These are phyloP conservation scores for Pristiophorus japonicus DNA, from an alignment of 2,113 vertebrate genomes.

Conservation along the genomic window DNA sequence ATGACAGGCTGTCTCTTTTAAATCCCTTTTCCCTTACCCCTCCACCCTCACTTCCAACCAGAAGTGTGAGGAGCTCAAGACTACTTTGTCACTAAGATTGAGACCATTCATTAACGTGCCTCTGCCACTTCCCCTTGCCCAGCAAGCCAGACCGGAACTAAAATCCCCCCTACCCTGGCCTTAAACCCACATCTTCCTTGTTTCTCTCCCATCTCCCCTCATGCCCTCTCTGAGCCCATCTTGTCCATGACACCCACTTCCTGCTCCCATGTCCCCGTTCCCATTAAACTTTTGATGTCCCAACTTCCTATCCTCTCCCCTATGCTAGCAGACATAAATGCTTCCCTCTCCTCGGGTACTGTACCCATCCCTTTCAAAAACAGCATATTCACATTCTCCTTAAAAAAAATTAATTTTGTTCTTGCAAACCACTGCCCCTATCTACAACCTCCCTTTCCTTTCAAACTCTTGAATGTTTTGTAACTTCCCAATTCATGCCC, in stretches of 20 bases:
- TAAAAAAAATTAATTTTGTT: background rate
- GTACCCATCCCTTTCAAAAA: background rate
- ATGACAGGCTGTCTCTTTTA: background rate
- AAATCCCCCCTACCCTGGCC: background rate
- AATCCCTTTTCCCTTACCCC: background rate
- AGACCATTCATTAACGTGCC: background rate
- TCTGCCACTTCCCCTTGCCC: too few species aligned
- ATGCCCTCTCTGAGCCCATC: background rate
- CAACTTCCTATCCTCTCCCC: background rate
- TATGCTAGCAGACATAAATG: background rate
- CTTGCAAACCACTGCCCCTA: background rate
- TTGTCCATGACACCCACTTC: background rate
- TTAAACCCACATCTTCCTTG: background rate
- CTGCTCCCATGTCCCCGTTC: background rate
- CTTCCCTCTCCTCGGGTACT: background rate
- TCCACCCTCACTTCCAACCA: background rate
- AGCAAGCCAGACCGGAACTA: background rate
- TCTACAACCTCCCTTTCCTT: background rate
- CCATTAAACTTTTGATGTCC: background rate
- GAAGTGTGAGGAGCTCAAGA: background rate
- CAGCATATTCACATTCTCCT: too few species aligned
- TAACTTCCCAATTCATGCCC: background rate
- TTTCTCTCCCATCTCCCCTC: background rate
- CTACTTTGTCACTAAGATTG: background rate
- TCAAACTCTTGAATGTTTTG: background rate